phyloP scores from a whole-genome alignment of 1,140 invertebrate species.

The Sinonovacula constricta region DNA sequence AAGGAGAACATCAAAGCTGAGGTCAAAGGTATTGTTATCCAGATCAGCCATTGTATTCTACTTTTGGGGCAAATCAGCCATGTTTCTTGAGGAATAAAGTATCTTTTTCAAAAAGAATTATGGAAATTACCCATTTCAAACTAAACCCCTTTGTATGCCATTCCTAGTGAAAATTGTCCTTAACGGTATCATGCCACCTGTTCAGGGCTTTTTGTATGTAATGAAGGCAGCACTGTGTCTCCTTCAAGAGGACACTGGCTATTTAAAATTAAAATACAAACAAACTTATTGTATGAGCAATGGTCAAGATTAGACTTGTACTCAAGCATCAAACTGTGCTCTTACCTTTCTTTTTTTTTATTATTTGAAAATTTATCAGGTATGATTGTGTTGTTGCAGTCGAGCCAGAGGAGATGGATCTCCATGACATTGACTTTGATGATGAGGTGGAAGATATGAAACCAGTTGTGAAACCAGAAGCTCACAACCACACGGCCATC shows the following conservation, averaged over 20 bases:
- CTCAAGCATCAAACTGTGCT: not conserved
- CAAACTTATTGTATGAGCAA: not conserved
- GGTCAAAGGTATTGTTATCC: conserved; percentile 15
- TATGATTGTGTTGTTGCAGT: conserved; percentile 26
- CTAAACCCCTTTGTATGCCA: too few species aligned
- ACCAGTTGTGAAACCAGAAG: conserved; percentile 12
- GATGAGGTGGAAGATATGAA: conserved; percentile 62
- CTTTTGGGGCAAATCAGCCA: not conserved
- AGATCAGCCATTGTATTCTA: not conserved
- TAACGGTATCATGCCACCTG: too few species aligned
- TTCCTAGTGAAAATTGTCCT: too few species aligned
- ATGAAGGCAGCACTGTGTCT: too few species aligned
- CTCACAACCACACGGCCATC: not conserved
- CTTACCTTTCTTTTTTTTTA: not conserved
- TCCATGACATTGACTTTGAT: conserved; percentile 74
- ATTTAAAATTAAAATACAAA: not conserved
- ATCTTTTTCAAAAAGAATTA: not conserved
- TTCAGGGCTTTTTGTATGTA: too few species aligned
- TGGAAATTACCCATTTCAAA: too few species aligned
- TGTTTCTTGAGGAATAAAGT: conserved; percentile 5
- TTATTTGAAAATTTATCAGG: not conserved
- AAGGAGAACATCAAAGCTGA: conserved; percentile 33
- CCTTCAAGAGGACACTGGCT: too few species aligned
- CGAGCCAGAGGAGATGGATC: conserved; percentile 60
- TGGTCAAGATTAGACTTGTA: not conserved